Base-by-base conservation (phyloP, 2,888 invertebrate species). In the Drosophila subquinaria region DNA sequence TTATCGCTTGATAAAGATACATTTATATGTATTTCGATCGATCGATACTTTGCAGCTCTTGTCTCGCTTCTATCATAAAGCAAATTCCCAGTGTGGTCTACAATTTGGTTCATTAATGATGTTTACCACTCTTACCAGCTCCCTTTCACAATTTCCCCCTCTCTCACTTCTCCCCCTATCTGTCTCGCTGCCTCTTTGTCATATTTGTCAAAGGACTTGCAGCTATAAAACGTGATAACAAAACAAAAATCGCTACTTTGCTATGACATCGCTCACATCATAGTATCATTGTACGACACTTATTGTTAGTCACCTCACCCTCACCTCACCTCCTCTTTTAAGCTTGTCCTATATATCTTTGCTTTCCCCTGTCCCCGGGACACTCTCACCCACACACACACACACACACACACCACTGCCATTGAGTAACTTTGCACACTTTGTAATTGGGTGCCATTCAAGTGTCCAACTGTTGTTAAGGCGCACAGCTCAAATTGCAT, bases 391-490 rank as follows among this genome's bases (percentile, higher is more conserved):
- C 38, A 2, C n/a, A 27, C 27, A 27, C 30, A 30, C 27, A 6
- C 27, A 8, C 20, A 17, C 11, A 33, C 30, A 40, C 13, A 30
- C 20, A 15, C 9, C 9, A 15, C 17, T 40, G 53, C 23, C 9
- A 27, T 36, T 10, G 57, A 48, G 13, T 38, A 52, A 76, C 50
- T 76, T 68, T 62, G 74, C 59, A 64, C 62, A 76, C 70, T 70
- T 71, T 75, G 75, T 78, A 81, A 84, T 87, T 78, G 81, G 73
- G 47, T 73, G 79, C 69, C 84, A 81, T 84, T 82, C 73, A 83
- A 87, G 76, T 87, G 84, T 69, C 82, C 79, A 69, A 83, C 68
- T 64, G 75, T 38, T 70, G 65, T 70, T 75, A 62, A 55, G 51
- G 61, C 65, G 52, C 63, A 61, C 70, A 71, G 83, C 75, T 72